Conservation (phyloP, 2,888 invertebrate genomes). For the Amphimallon solstitiale region DNA sequence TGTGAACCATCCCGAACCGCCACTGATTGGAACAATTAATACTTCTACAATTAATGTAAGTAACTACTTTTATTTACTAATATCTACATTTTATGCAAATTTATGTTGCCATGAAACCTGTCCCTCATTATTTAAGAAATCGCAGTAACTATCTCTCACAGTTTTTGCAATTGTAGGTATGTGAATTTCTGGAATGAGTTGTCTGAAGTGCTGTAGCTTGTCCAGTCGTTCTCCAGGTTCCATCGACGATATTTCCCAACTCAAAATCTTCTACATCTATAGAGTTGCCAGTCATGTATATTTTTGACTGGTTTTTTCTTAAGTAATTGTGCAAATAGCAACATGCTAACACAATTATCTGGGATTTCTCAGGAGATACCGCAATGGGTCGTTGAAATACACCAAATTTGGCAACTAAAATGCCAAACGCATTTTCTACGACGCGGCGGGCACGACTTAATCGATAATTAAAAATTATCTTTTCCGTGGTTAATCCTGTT, state of each 20-base stretch:
- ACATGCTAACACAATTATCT: too few species aligned
- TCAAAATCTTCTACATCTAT: slow-evolving; percentile 36
- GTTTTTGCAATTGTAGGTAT: too few species aligned
- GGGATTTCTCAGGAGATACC: slow-evolving; percentile 42
- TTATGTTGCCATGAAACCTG: too few species aligned
- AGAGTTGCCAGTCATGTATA: slow-evolving; percentile 34
- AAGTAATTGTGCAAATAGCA: too few species aligned
- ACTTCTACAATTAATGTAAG: too few species aligned
- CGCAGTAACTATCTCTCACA: too few species aligned
- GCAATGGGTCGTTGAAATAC: slow-evolving; percentile 43
- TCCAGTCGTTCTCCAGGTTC: slow-evolving; percentile 26
- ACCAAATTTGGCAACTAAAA: slow-evolving; percentile 44
- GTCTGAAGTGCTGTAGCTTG: slow-evolving; percentile 29
- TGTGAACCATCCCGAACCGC: too few species aligned
- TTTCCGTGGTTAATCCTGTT: slow-evolving; percentile 32
- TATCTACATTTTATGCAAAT: too few species aligned
- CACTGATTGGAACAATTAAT: too few species aligned
- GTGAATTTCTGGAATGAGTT: too few species aligned
- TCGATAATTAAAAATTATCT: slow-evolving; percentile 44
- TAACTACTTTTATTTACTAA: too few species aligned
- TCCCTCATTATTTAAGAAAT: too few species aligned
- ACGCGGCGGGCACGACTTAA: slow-evolving; percentile 40
- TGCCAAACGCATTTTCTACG: slow-evolving; percentile 46
- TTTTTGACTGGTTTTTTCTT: slow-evolving; percentile 23
- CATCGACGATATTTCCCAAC: slow-evolving; percentile 31